Conservation (phyloP, 2,888 invertebrate genomes). For the Melieria picta region DNA sequence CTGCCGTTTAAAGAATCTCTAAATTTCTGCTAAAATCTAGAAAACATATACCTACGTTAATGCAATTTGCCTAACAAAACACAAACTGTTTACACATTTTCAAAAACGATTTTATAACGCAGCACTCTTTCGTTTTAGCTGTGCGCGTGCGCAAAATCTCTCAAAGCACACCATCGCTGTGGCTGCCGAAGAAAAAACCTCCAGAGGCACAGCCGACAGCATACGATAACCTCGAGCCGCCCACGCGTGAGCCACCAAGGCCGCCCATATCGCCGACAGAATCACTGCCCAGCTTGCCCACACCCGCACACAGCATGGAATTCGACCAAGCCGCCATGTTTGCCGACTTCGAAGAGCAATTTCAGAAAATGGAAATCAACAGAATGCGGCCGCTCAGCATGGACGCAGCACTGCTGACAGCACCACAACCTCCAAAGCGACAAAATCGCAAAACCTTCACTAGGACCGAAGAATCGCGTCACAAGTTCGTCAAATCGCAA, state of each 20-base stretch:
- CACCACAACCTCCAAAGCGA: slow-evolving; percentile 37
- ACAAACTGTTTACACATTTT: too few relatives aligned
- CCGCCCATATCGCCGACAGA: slow-evolving; percentile 45
- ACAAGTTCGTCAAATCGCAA: slow-evolving; percentile 23
- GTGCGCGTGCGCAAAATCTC: slow-evolving; percentile 47
- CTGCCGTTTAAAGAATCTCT: too few relatives aligned
- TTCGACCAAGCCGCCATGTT: slow-evolving; percentile 45
- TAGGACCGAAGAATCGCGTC: background rate
- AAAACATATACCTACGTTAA: too few relatives aligned
- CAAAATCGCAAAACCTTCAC: slow-evolving; percentile 30
- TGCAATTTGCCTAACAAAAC: too few relatives aligned
- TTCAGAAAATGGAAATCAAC: slow-evolving; percentile 23
- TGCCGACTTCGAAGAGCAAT: slow-evolving; percentile 40
- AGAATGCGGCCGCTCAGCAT: background rate
- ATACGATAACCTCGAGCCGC: slow-evolving; percentile 41
- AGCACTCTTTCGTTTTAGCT: slow-evolving; percentile 40
- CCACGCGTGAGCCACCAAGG: slow-evolving; percentile 48
- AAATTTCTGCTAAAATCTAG: too few relatives aligned
- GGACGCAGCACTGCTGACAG: background rate
- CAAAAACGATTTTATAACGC: too few relatives aligned
- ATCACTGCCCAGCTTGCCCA: slow-evolving; percentile 27
- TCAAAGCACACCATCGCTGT: slow-evolving; percentile 38
- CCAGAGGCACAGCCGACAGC: slow-evolving; percentile 7
- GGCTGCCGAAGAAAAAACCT: slow-evolving; percentile 25
- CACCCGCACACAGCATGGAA: slow-evolving; percentile 13